Conservation (phyloP, 2,888 invertebrate species). For the Microctonus hyperodae region DNA sequence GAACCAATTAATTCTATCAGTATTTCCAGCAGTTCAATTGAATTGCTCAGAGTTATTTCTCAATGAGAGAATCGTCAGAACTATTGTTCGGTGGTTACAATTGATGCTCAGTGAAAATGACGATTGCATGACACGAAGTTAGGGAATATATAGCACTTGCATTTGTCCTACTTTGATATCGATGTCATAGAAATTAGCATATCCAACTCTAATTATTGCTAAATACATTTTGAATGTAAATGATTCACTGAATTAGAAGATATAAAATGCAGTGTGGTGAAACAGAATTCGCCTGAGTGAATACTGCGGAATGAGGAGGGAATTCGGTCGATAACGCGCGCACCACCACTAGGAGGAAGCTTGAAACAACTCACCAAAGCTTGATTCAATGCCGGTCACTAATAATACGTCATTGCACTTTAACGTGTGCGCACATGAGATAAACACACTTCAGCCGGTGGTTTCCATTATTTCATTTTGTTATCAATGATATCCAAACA, state of each 20-base stretch:
- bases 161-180: conserved; percentile 26
- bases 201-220: conserved; percentile 15
- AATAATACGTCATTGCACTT: conserved; percentile 41
- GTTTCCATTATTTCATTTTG: conserved; percentile 25
- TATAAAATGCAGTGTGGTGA: not conserved
- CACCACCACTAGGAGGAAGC: not conserved
- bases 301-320: conserved; percentile 31
- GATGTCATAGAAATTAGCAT: conserved; percentile 12
- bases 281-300: conserved; percentile 25
- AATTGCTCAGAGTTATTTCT: not conserved
- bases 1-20: conserved; percentile 38
- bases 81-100: conserved; percentile 18
- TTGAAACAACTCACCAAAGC: conserved; percentile 33
- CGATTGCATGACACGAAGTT: not conserved
- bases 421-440: conserved; percentile 35
- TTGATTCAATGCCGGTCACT: conserved; percentile 32
- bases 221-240: conserved; percentile 1
- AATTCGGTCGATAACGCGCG: conserved; percentile 43
- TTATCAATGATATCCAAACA: not conserved
- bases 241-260: not conserved
- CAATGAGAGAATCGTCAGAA: conserved; percentile 5
- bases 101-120: not conserved
- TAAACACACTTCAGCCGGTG: conserved; percentile 20
- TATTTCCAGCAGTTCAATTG: conserved; percentile 11
- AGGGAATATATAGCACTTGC: not conserved